These are phyloP conservation scores for Heteromurus nitidus DNA, from an alignment of 2,888 invertebrate genomes.

Conservation along the genomic window DNA sequence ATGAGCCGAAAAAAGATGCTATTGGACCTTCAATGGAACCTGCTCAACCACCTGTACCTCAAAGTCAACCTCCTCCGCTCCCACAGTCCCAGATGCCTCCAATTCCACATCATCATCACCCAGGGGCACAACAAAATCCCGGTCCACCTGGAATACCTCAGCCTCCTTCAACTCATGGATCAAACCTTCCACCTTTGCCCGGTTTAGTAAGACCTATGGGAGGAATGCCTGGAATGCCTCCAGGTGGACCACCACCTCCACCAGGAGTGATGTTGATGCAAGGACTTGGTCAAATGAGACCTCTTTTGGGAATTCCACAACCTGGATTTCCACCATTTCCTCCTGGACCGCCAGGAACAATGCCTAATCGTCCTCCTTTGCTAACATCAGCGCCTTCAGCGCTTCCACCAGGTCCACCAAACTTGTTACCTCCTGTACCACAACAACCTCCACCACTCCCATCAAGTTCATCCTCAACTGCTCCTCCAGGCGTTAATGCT, in stretches of 20 bases:
- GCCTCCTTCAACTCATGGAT: slow-evolving; percentile 58
- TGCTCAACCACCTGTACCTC: slow-evolving; percentile 32
- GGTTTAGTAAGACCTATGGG: slow-evolving; percentile 73
- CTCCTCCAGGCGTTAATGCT: slow-evolving; percentile 36
- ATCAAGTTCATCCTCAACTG: neutral
- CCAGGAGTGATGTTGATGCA: slow-evolving; percentile 81
- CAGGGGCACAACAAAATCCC: slow-evolving; percentile 74
- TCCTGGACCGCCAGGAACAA: slow-evolving; percentile 67
- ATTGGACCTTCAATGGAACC: slow-evolving; percentile 67
- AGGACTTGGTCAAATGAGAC: slow-evolving; percentile 76
- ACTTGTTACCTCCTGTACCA: slow-evolving; percentile 36
- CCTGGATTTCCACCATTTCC: slow-evolving; percentile 68
- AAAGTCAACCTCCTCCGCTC: slow-evolving; percentile 46
- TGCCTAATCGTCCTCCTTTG: slow-evolving; percentile 77
- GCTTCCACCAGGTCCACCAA: slow-evolving; percentile 40
- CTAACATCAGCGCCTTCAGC: slow-evolving; percentile 75
- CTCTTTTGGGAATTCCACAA: slow-evolving; percentile 68
- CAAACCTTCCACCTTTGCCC: slow-evolving; percentile 76
- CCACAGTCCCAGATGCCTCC: slow-evolving; percentile 71
- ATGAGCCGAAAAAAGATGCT: slow-evolving; percentile 76
- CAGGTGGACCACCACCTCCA: slow-evolving; percentile 76
- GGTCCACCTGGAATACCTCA: slow-evolving; percentile 65
- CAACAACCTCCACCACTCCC: slow-evolving; percentile 31
- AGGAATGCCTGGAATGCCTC: slow-evolving; percentile 74
- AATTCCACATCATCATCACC: slow-evolving; percentile 73